phyloP scores from a whole-genome alignment of 2,113 vertebrate species.

The Aphyosemion australe region DNA sequence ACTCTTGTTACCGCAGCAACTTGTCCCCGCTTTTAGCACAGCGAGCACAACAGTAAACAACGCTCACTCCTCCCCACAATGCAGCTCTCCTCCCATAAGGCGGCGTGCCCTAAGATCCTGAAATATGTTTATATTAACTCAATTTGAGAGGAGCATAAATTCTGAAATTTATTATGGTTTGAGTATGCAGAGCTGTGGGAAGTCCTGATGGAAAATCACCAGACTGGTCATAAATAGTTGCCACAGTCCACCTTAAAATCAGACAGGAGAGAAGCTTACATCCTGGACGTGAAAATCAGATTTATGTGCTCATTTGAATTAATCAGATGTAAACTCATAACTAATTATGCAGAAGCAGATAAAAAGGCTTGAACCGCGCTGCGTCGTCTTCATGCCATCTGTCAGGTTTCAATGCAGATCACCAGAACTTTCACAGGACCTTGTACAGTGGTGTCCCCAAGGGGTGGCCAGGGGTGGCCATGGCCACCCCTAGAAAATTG shows the following conservation, averaged over 20 bases:
- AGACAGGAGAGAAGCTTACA: constrained; percentile 7
- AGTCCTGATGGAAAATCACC: constrained; percentile 23
- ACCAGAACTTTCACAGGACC: no score
- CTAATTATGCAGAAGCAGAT: constrained; percentile 1
- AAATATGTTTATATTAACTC: constrained; percentile 51
- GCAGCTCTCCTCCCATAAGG: constrained; percentile 39
- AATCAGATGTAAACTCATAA: constrained; percentile 12
- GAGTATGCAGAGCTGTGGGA: constrained; percentile 30
- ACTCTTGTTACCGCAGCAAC: constrained; percentile 31
- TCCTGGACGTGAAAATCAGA: not conserved
- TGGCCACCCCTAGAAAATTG: not conserved
- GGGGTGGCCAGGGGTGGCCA: no score
- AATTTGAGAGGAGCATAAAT: constrained; percentile 31
- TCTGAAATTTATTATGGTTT: constrained; percentile 8
- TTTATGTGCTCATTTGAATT: constrained; percentile 23
- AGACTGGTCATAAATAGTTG: constrained; percentile 28
- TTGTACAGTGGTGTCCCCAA: not conserved
- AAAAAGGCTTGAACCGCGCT: not conserved
- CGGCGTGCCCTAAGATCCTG: constrained; percentile 26
- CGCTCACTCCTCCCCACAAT: constrained; percentile 32
- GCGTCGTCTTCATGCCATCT: not conserved
- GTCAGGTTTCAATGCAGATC: constrained; percentile 11
- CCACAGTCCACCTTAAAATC: constrained; percentile 14
- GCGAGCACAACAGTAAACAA: constrained; percentile 46
- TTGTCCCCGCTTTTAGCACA: constrained; percentile 13